Conservation (phyloP, 1,140 invertebrate genomes). For the Micrasema minimum region DNA sequence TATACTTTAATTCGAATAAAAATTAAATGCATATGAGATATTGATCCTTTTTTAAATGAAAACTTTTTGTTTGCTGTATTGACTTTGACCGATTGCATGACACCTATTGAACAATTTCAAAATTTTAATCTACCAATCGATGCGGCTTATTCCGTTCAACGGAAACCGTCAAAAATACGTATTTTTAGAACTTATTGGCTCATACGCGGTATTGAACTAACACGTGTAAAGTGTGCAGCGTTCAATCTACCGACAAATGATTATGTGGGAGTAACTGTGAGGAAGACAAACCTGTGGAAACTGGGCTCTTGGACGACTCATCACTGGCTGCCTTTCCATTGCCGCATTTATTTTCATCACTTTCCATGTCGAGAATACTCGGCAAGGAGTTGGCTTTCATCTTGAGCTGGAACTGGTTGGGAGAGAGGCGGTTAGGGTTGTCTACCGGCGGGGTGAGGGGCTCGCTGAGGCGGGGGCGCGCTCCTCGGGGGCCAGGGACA, state of each 20-base stretch:
- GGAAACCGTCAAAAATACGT: too few relatives aligned
- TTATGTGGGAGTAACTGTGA: background rate
- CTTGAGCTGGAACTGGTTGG: conserved; percentile 69
- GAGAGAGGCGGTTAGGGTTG: conserved; percentile 68
- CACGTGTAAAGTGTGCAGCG: too few relatives aligned
- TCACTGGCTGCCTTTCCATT: conserved; percentile 55
- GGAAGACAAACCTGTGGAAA: conserved; percentile 63
- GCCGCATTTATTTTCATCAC: conserved; percentile 68
- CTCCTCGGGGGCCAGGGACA: conserved; percentile 27
- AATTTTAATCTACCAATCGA: too few relatives aligned
- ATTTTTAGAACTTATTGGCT: too few relatives aligned
- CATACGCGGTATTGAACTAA: too few relatives aligned
- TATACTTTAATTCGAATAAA: too few relatives aligned
- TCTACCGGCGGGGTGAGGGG: conserved; percentile 54
- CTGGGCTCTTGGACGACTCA: conserved; percentile 69
- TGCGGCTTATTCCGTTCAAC: too few relatives aligned
- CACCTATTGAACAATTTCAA: too few relatives aligned
- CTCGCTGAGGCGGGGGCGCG: conserved; percentile 3
- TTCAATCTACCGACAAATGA: background rate
- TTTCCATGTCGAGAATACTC: conserved; percentile 81
- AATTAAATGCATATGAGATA: too few relatives aligned
- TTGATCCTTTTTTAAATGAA: too few relatives aligned
- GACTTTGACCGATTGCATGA: too few relatives aligned
- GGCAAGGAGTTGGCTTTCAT: conserved; percentile 80
- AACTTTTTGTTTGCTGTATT: too few relatives aligned